phyloP scores from a whole-genome alignment of 2,797 vertebrate species.

The Neopelma chrysocephalum region DNA sequence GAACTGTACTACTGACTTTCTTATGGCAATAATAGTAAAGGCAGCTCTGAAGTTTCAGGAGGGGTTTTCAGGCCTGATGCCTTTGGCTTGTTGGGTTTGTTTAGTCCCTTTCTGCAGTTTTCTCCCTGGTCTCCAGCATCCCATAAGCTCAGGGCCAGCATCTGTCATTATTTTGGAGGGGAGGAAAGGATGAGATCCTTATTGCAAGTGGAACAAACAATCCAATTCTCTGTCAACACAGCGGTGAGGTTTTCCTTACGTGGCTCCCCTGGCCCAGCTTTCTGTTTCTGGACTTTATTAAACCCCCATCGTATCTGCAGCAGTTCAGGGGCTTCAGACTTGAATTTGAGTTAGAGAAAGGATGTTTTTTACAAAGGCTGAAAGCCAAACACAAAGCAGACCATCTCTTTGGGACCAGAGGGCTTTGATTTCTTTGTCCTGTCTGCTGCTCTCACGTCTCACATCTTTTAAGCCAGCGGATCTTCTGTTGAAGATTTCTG shows the following conservation, averaged over 20 bases:
- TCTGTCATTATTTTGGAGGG: not conserved
- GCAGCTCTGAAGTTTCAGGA: not conserved
- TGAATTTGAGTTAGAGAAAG: not conserved
- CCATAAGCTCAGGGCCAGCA: not conserved
- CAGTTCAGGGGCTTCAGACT: not conserved
- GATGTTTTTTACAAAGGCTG: not conserved
- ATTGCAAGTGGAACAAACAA: not conserved
- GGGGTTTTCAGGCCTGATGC: not conserved
- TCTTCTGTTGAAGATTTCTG: not conserved
- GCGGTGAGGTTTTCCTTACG: not conserved
- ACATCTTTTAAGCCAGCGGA: not conserved
- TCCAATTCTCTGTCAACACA: not conserved
- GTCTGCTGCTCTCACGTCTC: not conserved
- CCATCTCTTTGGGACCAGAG: not conserved
- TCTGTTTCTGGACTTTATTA: not conserved
- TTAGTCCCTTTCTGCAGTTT: not conserved
- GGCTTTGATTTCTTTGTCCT: conserved; percentile 6
- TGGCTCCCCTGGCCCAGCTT: not conserved
- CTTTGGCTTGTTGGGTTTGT: not conserved
- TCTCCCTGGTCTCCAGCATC: not conserved
- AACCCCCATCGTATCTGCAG: not conserved
- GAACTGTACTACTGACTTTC: not conserved
- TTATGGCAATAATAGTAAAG: not conserved
- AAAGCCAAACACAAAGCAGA: not conserved
- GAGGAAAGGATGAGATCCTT: not conserved